Conservation (phyloP, 2,113 vertebrate species). For the Leptocoma aspasia region DNA sequence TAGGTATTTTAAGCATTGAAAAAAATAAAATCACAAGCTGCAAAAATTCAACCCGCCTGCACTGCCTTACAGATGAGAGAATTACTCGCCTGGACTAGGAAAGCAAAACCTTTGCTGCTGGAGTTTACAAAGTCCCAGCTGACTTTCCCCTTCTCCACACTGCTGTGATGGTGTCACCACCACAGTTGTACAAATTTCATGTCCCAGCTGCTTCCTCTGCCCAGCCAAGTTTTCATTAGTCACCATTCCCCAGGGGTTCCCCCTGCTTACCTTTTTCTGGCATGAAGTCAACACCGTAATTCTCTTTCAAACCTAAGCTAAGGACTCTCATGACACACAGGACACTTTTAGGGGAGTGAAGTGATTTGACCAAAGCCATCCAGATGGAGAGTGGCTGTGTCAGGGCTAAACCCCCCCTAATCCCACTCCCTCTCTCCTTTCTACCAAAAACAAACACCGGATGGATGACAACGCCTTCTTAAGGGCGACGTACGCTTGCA, state of each 20-base stretch:
- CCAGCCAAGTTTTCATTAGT: background rate
- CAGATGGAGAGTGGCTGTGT: background rate
- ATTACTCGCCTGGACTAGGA: background rate
- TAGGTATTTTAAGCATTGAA: background rate
- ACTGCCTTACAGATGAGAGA: background rate
- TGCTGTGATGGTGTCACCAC: background rate
- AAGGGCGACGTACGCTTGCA: rapidly evolving
- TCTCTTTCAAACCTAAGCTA: background rate
- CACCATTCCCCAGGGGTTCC: background rate
- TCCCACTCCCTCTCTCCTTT: background rate
- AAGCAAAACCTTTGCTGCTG: background rate
- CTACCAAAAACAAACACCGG: background rate
- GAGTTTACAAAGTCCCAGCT: background rate
- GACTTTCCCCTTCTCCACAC: background rate
- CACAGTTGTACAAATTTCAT: background rate
- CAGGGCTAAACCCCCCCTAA: background rate
- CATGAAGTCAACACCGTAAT: background rate
- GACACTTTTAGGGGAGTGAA: background rate
- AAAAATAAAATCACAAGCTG: background rate
- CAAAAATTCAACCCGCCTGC: background rate
- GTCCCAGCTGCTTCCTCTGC: background rate
- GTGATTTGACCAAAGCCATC: background rate
- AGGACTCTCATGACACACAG: background rate
- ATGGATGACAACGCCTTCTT: background rate
- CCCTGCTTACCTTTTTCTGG: background rate